Percentiles rank a stretch among this genome's conserved stretches.
phyloP scores from a whole-genome alignment of 2,797 vertebrate species.

The Eremophila alpestris region DNA sequence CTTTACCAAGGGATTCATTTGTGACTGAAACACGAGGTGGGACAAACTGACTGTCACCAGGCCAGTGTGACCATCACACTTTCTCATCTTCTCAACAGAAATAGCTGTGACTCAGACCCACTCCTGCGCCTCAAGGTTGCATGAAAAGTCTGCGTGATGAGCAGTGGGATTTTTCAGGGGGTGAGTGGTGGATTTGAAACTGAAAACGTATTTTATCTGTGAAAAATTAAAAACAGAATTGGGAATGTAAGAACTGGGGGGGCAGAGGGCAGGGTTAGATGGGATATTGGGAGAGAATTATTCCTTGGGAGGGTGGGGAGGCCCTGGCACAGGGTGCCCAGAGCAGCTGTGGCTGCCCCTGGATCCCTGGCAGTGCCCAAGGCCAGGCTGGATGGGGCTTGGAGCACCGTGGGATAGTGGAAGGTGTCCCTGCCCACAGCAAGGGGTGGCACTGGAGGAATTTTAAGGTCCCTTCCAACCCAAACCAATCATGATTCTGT shows the following conservation, averaged over 20 bases:
- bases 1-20: not conserved
- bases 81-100: not conserved
- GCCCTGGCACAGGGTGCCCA: not conserved
- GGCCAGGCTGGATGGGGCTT: fast-evolving
- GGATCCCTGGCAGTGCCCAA: not conserved
- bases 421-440: not conserved
- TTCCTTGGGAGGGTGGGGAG: fast-evolving
- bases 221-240: not conserved
- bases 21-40: not conserved
- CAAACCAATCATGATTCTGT: not conserved
- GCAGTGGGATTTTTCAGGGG: fast-evolving
- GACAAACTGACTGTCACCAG: not conserved
- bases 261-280: not conserved
- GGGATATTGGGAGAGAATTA: fast-evolving
- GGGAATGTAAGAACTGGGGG: not conserved
- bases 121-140: not conserved
- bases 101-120: not conserved
- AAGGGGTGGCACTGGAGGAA: fast-evolving
- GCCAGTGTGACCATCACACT: not conserved
- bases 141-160: fast-evolving
- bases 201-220: not conserved
- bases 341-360: not conserved
- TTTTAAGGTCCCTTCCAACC: not conserved
- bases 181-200: not conserved
- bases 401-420: fast-evolving